Evolutionary conservation across 2,888 invertebrate species (phyloP).

Genomic region (Hirtodrosophila confusa): DNA sequence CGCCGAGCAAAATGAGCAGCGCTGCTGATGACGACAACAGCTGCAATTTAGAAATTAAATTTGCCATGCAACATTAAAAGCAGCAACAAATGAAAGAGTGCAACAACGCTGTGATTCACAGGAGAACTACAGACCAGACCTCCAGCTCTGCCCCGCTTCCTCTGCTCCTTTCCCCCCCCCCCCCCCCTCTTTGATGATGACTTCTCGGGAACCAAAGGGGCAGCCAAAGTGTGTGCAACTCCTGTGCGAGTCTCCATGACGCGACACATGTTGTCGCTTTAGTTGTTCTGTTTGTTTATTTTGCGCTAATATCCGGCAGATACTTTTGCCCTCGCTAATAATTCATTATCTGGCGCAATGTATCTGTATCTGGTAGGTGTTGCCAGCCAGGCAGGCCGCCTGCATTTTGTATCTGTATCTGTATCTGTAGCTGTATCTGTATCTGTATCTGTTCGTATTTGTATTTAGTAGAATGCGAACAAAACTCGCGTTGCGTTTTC

Average conservation of each 20-base stretch:
- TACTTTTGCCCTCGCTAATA: slow-evolving; percentile 56
- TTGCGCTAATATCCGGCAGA: slow-evolving; percentile 72
- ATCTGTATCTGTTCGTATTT: not conserved
- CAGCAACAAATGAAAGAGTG: slow-evolving; percentile 37
- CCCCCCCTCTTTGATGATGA: slow-evolving; percentile 17
- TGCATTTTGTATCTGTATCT: slow-evolving; percentile 19
- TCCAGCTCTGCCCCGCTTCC: not conserved
- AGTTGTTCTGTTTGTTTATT: slow-evolving; percentile 17
- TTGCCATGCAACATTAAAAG: slow-evolving; percentile 80
- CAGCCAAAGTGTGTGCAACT: slow-evolving; percentile 13
- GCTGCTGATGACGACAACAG: slow-evolving; percentile 67
- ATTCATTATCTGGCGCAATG: slow-evolving; percentile 64
- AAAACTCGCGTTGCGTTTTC: slow-evolving; percentile 5
- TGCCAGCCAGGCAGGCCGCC: slow-evolving; percentile 32
- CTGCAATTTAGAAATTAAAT: slow-evolving; percentile 82
- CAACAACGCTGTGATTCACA: slow-evolving; percentile 57
- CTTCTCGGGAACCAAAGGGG: slow-evolving; percentile 25
- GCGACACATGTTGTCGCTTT: slow-evolving; percentile 71
- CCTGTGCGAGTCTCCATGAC: slow-evolving; percentile 46
- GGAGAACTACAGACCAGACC: slow-evolving; percentile 26
- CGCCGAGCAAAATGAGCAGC: slow-evolving; percentile 42
- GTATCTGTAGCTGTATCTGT: not conserved
- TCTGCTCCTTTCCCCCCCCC: not conserved
- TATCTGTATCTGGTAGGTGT: slow-evolving; percentile 47
- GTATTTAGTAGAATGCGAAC: slow-evolving; percentile 9